Percentiles rank a stretch among this genome's conserved stretches.
These are phyloP conservation scores for Patella pellucida DNA, from an alignment of 2,888 invertebrate genomes.

Conservation along the genomic window DNA sequence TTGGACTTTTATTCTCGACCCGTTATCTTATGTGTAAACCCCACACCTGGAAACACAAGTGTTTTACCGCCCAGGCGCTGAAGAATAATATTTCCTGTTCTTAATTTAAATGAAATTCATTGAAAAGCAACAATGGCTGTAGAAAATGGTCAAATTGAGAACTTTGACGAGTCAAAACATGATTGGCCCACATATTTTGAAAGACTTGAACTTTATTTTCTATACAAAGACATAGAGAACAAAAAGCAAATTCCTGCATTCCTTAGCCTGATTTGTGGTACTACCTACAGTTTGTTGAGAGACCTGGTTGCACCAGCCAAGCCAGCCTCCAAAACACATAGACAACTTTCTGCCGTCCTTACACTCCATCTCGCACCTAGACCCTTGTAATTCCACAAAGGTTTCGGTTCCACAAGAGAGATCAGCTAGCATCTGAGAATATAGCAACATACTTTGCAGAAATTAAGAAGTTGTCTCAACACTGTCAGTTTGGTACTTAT, in stretches of 20 bases:
- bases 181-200: not conserved
- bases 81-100: too few species aligned
- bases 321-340: not conserved
- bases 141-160: constrained; percentile 1
- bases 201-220: not conserved
- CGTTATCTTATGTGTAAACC: too few species aligned
- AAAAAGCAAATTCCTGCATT: constrained; percentile 6
- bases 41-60: too few species aligned
- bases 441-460: not conserved
- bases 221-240: not conserved
- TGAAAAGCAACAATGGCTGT: too few species aligned
- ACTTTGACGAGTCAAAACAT: not conserved
- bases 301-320: not conserved
- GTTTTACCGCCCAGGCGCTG: too few species aligned
- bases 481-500: not conserved
- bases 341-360: not conserved
- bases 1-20: too few species aligned
- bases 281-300: constrained; percentile 2
- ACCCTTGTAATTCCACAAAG: not conserved
- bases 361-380: not conserved
- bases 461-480: not conserved
- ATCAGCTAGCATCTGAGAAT: not conserved
- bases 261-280: not conserved
- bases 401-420: not conserved
- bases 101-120: too few species aligned